Conservation (phyloP, 2,888 invertebrate species). For the Tiliacea citrago region DNA sequence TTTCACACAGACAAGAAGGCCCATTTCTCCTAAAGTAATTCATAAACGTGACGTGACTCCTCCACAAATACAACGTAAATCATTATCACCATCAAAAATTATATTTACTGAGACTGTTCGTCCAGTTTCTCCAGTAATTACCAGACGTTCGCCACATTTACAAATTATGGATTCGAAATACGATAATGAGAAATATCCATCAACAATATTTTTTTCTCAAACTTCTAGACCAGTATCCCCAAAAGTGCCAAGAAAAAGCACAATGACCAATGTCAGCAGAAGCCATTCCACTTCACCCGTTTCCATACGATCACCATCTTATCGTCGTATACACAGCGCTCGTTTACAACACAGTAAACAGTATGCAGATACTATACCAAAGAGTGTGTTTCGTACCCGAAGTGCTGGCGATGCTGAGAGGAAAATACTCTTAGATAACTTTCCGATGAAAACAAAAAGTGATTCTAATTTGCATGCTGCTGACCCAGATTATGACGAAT, state of each 20-base stretch:
- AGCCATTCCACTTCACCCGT: slow-evolving; percentile 91
- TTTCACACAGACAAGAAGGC: slow-evolving; percentile 81
- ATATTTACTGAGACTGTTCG: slow-evolving; percentile 83
- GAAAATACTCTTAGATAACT: slow-evolving; percentile 66
- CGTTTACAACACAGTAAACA: slow-evolving; percentile 83
- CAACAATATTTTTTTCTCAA: slow-evolving; percentile 83
- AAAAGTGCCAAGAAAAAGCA: slow-evolving; percentile 75
- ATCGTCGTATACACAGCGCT: slow-evolving; percentile 91
- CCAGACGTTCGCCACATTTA: slow-evolving; percentile 67
- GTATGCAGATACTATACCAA: slow-evolving; percentile 74
- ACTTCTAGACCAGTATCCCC: slow-evolving; percentile 86
- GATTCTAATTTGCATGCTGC: slow-evolving; percentile 82
- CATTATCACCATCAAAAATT: slow-evolving; percentile 80
- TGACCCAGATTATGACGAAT: slow-evolving; percentile 92
- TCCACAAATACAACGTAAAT: slow-evolving; percentile 65
- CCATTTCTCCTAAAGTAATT: slow-evolving; percentile 81
- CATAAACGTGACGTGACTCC: slow-evolving; percentile 66
- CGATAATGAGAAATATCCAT: slow-evolving; percentile 71
- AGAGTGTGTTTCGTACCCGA: slow-evolving; percentile 90
- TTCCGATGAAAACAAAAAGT: slow-evolving; percentile 78
- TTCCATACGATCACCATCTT: slow-evolving; percentile 92
- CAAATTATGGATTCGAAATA: slow-evolving; percentile 65
- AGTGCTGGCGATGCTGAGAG: slow-evolving; percentile 92
- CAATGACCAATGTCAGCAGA: slow-evolving; percentile 72
- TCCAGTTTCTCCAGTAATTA: slow-evolving; percentile 80